A percentile compares a stretch with the other conserved stretches of the same genome.
These are phyloP conservation scores for Neosilurus hyrtlii DNA, from an alignment of 2,797 vertebrate genomes.

Conservation along the genomic window DNA sequence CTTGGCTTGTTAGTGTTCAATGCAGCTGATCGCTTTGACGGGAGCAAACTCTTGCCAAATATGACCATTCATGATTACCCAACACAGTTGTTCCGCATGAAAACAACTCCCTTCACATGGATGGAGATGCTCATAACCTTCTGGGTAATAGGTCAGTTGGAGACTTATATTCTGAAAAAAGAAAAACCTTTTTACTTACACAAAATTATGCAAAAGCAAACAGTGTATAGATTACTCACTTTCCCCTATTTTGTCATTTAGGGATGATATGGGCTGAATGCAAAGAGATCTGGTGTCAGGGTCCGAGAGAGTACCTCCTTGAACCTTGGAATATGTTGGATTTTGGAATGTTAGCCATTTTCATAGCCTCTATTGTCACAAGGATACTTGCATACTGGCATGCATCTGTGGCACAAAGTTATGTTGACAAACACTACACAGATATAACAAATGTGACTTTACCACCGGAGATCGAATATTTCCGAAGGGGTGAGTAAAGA, in stretches of 20 bases:
- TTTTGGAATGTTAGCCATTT: constrained; percentile 97
- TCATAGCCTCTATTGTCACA: constrained; percentile 93
- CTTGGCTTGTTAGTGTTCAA: constrained; percentile 94
- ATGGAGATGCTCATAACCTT: constrained; percentile 97
- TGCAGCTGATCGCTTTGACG: constrained; percentile 94
- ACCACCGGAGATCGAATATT: constrained; percentile 86
- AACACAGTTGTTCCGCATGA: constrained; percentile 88
- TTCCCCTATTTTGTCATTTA: constrained; percentile 52
- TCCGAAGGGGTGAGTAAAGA: constrained; percentile 83
- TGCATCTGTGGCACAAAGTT: constrained; percentile 83
- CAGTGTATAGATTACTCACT: not conserved
- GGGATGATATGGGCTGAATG: constrained; percentile 99
- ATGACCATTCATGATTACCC: constrained; percentile 81
- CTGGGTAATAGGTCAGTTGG: constrained; percentile 90
- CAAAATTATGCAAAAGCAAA: not conserved
- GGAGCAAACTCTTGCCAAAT: constrained; percentile 86
- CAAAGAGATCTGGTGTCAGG: constrained; percentile 98
- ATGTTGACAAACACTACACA: constrained; percentile 80
- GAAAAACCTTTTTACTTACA: not conserved
- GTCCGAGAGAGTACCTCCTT: constrained; percentile 92
- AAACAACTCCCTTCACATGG: constrained; percentile 95
- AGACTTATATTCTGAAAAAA: not conserved
- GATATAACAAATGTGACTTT: constrained; percentile 81
- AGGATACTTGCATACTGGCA: constrained; percentile 92
- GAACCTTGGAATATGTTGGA: constrained; percentile 98